Conservation (phyloP, 2,888 invertebrate species). For the Sinhomidia bicolor region DNA sequence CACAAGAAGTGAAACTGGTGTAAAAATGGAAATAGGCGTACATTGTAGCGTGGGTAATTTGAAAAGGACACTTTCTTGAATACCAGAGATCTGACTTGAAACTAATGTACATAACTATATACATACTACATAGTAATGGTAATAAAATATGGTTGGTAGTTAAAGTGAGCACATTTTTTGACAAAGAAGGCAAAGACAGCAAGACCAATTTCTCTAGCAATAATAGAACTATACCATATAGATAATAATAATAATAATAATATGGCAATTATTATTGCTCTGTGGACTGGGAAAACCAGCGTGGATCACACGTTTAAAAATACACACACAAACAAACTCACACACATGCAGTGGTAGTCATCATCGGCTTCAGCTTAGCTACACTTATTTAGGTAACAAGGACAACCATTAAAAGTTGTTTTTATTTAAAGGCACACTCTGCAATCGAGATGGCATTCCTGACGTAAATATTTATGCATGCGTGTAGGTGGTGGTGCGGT, state of each 20-base stretch:
- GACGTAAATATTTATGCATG: background rate
- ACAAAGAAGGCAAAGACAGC: too few relatives aligned
- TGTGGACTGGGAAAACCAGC: background rate
- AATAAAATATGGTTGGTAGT: too few relatives aligned
- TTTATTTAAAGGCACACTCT: background rate
- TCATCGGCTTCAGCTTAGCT: background rate
- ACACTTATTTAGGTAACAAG: background rate
- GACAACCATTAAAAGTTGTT: conserved; percentile 15
- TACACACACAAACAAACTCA: too few relatives aligned
- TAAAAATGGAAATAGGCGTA: background rate
- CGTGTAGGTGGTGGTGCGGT: too few relatives aligned
- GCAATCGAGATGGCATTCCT: background rate
- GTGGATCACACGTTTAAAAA: conserved; percentile 2
- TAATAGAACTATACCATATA: too few relatives aligned
- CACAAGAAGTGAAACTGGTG: background rate
- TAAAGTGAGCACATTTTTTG: background rate
- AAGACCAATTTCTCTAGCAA: too few relatives aligned
- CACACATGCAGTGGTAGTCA: background rate
- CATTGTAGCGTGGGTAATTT: conserved; percentile 11
- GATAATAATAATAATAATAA: too few relatives aligned
- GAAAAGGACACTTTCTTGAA: background rate
- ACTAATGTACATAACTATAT: too few relatives aligned
- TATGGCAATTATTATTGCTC: too few relatives aligned
- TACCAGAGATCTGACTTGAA: too few relatives aligned
- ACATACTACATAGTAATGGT: too few relatives aligned